These are phyloP conservation scores for Monomorium pharaonis DNA, from an alignment of 1,140 invertebrate species.

Conservation along the genomic window DNA sequence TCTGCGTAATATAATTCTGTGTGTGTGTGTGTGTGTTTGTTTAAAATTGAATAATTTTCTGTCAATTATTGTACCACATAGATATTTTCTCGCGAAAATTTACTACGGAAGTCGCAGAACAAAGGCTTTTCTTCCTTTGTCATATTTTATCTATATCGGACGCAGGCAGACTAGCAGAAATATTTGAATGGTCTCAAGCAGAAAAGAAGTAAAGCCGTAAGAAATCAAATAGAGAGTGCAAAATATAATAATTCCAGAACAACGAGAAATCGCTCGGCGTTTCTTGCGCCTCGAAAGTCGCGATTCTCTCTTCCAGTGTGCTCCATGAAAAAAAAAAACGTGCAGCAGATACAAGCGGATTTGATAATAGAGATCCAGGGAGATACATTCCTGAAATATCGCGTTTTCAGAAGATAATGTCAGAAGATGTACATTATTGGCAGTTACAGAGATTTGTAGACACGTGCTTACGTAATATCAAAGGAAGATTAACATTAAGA, in stretches of 20 bases:
- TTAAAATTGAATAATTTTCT: neutral
- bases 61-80: neutral
- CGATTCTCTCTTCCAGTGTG: slow-evolving; percentile 40
- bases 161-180: slow-evolving; percentile 64
- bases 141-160: slow-evolving; percentile 27
- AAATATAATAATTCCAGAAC: slow-evolving; percentile 39
- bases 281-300: slow-evolving; percentile 19
- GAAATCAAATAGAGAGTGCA: slow-evolving; percentile 58
- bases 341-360: slow-evolving; percentile 50
- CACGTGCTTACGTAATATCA: neutral
- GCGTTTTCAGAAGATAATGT: neutral
- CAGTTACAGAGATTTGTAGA: neutral
- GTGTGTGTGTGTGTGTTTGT: neutral
- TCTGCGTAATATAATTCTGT: slow-evolving; percentile 14
- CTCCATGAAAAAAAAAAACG: slow-evolving; percentile 41
- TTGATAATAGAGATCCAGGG: slow-evolving; percentile 6
- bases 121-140: slow-evolving; percentile 18
- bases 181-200: slow-evolving; percentile 52
- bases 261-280: slow-evolving; percentile 51
- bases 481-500: neutral
- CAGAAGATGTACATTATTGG: neutral
- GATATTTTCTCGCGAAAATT: neutral
- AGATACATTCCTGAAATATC: slow-evolving; percentile 13
- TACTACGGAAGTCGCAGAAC: neutral
- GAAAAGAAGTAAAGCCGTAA: slow-evolving; percentile 61